Evolutionary conservation across 2,113 vertebrate species (phyloP).

Genomic region (Carettochelys insculpta): DNA sequence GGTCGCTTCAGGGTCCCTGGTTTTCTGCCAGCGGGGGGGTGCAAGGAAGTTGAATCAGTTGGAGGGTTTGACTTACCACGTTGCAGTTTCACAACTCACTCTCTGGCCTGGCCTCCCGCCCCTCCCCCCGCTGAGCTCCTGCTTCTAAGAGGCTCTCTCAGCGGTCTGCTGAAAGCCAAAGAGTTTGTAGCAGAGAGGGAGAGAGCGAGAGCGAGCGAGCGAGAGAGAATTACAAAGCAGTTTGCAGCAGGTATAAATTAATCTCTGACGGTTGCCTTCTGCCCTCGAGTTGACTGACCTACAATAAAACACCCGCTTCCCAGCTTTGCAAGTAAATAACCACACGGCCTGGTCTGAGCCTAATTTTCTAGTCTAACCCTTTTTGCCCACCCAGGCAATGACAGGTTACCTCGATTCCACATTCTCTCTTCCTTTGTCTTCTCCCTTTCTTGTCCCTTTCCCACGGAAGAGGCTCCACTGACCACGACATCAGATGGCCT

Average conservation of each 20-base stretch:
- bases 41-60: slow-evolving; percentile 10
- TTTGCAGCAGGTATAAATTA: neutral
- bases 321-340: neutral
- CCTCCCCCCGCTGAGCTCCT: neutral
- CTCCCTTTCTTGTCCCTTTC: neutral
- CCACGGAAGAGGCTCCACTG: neutral
- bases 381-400: neutral
- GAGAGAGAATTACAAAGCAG: neutral
- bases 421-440: neutral
- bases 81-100: slow-evolving; percentile 9
- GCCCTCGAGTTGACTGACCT: neutral
- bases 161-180: neutral
- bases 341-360: neutral
- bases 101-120: neutral
- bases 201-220: no score
- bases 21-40: neutral
- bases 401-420: neutral
- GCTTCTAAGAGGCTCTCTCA: neutral
- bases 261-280: neutral
- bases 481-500: neutral
- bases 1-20: slow-evolving; percentile 8
- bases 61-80: neutral
- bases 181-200: no score
- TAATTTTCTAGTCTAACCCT: neutral
- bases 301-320: neutral